Conservation (phyloP, 2,113 vertebrate species). For the Upupa epops region DNA sequence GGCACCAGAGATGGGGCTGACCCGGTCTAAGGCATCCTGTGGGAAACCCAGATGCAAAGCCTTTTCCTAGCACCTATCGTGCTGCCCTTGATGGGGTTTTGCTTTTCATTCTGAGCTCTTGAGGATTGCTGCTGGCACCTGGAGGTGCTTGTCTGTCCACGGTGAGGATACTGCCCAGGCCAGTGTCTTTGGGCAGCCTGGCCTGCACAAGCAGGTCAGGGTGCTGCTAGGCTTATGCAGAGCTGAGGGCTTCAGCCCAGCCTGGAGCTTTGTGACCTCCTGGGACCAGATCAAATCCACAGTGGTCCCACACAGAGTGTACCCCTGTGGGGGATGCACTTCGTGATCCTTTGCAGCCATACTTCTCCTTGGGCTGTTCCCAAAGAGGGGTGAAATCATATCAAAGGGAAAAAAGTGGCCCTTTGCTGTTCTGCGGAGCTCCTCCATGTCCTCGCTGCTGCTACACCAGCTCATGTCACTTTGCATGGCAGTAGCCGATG, state of each 20-base stretch:
- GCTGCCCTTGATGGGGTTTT: neutral
- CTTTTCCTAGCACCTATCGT: neutral
- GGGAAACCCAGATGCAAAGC: neutral
- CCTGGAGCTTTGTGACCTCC: neutral
- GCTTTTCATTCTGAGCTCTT: neutral
- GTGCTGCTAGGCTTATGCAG: neutral
- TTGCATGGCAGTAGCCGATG: neutral
- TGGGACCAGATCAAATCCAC: rapidly evolving
- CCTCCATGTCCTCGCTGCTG: neutral
- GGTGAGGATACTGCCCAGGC: neutral
- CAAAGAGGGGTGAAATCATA: neutral
- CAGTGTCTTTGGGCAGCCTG: neutral
- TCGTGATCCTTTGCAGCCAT: rapidly evolving
- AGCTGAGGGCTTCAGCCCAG: neutral
- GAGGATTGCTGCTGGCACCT: neutral
- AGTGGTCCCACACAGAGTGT: neutral
- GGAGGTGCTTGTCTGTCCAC: neutral
- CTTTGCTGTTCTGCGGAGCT: neutral
- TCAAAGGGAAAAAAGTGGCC: neutral
- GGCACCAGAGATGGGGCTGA: neutral
- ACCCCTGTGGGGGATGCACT: neutral
- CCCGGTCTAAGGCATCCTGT: rapidly evolving
- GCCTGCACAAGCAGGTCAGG: rapidly evolving
- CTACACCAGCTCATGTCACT: neutral
- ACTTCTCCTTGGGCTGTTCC: neutral